These are phyloP conservation scores for Rosalia funebris DNA, from an alignment of 2,888 invertebrate species.

Conservation along the genomic window DNA sequence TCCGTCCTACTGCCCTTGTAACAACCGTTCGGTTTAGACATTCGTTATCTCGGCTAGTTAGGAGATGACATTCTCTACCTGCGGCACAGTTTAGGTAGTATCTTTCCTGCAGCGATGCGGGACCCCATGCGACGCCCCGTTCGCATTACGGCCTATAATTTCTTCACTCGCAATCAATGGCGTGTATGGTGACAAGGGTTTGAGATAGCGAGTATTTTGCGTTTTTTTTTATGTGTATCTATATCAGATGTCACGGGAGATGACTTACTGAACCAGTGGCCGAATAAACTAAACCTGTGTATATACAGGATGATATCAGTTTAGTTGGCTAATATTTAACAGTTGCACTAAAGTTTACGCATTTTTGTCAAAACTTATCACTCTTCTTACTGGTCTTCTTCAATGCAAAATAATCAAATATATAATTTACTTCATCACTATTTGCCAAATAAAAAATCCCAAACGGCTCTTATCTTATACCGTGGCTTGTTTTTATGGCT, in stretches of 20 bases:
- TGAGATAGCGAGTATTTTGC: background rate
- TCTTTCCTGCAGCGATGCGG: background rate
- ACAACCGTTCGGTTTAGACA: slow-evolving; percentile 2
- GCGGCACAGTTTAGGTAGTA: background rate
- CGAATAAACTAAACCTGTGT: background rate
- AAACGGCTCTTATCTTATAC: no score
- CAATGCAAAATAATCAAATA: no score
- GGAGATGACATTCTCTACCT: slow-evolving; percentile 4
- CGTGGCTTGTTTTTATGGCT: no score
- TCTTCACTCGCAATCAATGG: background rate
- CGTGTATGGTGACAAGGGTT: background rate
- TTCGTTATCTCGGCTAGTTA: background rate
- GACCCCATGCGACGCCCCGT: background rate
- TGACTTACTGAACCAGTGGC: background rate
- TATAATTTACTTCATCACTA: no score
- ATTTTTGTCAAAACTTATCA: no score
- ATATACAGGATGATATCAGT: no score
- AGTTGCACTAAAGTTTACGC: no score
- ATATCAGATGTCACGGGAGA: no score
- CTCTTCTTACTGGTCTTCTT: no score
- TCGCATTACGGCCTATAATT: background rate
- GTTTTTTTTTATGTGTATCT: background rate
- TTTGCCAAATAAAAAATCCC: no score
- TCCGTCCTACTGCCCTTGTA: background rate
- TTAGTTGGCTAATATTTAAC: no score